Conservation (phyloP, 2,113 vertebrate genomes). For the Xiphophorus maculatus region DNA sequence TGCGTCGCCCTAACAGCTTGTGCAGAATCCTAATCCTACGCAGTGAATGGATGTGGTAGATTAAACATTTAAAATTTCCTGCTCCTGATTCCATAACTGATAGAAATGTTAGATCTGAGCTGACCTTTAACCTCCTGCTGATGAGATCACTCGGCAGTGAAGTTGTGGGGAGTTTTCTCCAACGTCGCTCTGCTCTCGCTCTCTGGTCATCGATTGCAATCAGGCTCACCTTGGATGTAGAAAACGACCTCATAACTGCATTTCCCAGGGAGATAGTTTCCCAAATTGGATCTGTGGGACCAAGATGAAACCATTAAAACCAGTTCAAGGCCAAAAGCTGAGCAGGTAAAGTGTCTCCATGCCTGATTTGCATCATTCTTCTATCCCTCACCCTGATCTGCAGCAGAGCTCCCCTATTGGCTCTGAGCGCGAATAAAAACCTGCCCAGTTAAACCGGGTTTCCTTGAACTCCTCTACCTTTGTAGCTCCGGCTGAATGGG, state of each 20-base stretch:
- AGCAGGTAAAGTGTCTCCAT: neutral
- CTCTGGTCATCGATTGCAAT: constrained; percentile 2
- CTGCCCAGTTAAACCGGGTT: constrained; percentile 28
- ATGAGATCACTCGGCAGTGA: neutral
- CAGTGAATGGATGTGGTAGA: no score
- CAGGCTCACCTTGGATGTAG: neutral
- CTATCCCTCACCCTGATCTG: constrained; percentile 40
- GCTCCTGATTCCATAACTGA: no score
- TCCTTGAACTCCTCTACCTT: constrained; percentile 44
- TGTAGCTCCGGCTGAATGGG: constrained; percentile 46
- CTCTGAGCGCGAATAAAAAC: constrained; percentile 10
- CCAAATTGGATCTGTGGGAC: neutral
- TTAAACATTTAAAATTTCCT: no score
- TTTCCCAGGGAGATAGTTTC: neutral
- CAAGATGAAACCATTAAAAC: constrained; percentile 30
- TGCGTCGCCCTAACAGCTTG: no score
- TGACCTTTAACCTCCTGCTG: neutral
- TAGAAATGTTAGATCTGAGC: neutral
- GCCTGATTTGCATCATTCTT: constrained; percentile 18
- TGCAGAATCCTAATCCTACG: no score
- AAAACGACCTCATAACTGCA: neutral
- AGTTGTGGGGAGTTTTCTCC: neutral
- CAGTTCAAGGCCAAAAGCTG: neutral
- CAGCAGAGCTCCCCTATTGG: constrained; percentile 4
- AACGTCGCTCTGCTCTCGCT: neutral